phyloP scores from a whole-genome alignment of 2,113 vertebrate genomes.

The Festucalex cinctus region DNA sequence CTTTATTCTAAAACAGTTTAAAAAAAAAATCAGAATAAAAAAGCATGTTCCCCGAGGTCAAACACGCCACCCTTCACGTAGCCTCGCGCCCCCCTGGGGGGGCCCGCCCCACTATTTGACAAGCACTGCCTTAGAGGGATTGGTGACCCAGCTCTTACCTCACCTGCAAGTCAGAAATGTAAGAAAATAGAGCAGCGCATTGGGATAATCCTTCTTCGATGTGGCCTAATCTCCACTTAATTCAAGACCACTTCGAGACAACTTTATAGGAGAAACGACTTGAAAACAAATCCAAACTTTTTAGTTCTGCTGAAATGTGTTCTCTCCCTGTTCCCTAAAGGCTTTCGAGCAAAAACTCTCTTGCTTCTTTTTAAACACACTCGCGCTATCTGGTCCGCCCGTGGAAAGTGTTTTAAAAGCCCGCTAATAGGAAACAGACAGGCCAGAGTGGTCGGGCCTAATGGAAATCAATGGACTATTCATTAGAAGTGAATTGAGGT shows the following conservation, averaged over 20 bases:
- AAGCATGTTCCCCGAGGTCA: no score
- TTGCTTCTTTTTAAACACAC: slow-evolving; percentile 17
- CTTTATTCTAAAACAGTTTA: no score
- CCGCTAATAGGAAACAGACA: slow-evolving; percentile 72
- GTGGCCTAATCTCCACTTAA: slow-evolving; percentile 2
- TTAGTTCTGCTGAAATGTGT: slow-evolving; percentile 5
- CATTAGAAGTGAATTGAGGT: slow-evolving; percentile 75
- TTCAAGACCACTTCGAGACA: neutral
- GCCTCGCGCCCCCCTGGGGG: no score
- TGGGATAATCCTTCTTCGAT: neutral
- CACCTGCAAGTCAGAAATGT: neutral
- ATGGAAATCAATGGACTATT: slow-evolving; percentile 81
- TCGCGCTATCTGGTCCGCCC: slow-evolving; percentile 24
- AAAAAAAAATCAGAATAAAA: no score
- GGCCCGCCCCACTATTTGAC: no score
- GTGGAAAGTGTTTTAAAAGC: slow-evolving; percentile 53
- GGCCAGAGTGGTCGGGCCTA: slow-evolving; percentile 65
- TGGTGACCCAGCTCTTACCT: no score
- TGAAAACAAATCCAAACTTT: neutral
- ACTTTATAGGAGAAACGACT: neutral
- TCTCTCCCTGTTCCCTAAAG: neutral
- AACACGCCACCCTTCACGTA: no score
- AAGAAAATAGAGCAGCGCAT: neutral
- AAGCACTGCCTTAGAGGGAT: no score
- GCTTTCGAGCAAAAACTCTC: slow-evolving; percentile 30